These are phyloP conservation scores for Ephestia elutella DNA, from an alignment of 1,140 invertebrate genomes.

Conservation along the genomic window DNA sequence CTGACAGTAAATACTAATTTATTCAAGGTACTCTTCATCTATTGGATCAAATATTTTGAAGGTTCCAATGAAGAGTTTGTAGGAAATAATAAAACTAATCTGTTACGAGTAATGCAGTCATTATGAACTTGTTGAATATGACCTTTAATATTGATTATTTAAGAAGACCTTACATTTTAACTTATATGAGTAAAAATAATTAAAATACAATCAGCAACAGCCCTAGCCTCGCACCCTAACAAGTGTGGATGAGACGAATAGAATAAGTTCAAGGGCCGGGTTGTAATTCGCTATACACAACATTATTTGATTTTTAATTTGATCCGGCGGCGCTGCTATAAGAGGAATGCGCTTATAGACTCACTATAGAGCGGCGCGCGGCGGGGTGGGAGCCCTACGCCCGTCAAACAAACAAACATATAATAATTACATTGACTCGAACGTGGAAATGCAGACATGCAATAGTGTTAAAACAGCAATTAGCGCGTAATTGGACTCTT, in stretches of 20 bases:
- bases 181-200: neutral
- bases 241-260: slow-evolving; percentile 4
- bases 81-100: too few species aligned
- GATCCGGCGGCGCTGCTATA: slow-evolving; percentile 30
- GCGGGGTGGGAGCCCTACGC: neutral
- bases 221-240: neutral
- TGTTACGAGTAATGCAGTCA: too few species aligned
- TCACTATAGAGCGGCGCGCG: slow-evolving; percentile 20
- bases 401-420: neutral
- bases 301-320: slow-evolving; percentile 72
- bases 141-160: too few species aligned
- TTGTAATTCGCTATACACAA: slow-evolving; percentile 56
- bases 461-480: neutral
- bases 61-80: too few species aligned
- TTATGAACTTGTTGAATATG: too few species aligned
- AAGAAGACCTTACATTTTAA: too few species aligned
- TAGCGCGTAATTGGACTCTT: slow-evolving; percentile 4
- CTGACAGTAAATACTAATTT: too few species aligned
- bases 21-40: too few species aligned
- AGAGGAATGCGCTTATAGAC: slow-evolving; percentile 54
- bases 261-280: slow-evolving; percentile 7
- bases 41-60: too few species aligned
- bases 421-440: neutral
- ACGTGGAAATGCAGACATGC: neutral
- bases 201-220: neutral